Conservation (phyloP, 2,113 vertebrate species). For the Gavialis gangeticus region DNA sequence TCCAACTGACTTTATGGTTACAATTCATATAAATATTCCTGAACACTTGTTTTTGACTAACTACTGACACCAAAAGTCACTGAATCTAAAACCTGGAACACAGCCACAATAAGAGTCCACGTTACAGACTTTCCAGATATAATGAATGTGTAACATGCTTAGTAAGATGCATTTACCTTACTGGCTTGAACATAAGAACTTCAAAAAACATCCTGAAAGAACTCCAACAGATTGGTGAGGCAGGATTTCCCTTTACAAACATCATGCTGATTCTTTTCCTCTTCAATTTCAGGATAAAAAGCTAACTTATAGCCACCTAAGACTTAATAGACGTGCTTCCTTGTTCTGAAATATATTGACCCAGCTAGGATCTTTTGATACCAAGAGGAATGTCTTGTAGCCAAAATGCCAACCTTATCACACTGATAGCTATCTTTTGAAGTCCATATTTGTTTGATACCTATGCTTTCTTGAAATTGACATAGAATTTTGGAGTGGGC, state of each 20-base stretch:
- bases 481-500: constrained; percentile 17
- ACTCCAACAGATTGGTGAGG: no score
- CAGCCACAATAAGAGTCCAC: background rate
- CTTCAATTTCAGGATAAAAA: background rate
- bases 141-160: background rate
- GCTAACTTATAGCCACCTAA: background rate
- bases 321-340: background rate
- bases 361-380: background rate
- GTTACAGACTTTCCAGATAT: background rate
- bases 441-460: constrained; percentile 34
- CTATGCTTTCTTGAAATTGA: constrained; percentile 36
- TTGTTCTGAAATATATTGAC: background rate
- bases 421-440: constrained; percentile 13
- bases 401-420: background rate
- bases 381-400: background rate
- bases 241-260: no score
- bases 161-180: background rate
- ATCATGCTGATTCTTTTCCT: background rate
- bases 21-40: background rate
- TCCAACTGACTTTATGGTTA: background rate
- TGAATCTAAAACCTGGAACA: background rate
- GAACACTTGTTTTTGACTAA: background rate
- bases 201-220: no score
- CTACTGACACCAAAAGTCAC: background rate
- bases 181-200: no score